A percentile compares a stretch with the other conserved stretches of the same genome.
Conservation (phyloP, 2,113 vertebrate species). For the Pygathrix nemaeus region DNA sequence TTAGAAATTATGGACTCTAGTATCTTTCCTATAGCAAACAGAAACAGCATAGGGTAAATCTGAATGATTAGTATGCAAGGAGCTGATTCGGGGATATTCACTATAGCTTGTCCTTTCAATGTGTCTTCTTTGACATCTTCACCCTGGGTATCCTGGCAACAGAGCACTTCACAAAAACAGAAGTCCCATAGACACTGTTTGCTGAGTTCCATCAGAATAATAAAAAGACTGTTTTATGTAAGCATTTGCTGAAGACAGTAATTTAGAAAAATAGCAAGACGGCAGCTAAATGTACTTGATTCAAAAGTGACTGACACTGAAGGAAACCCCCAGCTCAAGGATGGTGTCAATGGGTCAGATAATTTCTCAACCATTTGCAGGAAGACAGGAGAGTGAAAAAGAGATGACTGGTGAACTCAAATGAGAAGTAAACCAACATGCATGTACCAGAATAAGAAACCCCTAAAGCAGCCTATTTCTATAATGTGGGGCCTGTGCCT, state of each 20-base stretch:
- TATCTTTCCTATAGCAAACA: conserved; percentile 45
- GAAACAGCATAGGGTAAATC: conserved; percentile 46
- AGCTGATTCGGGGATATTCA: conserved; percentile 49
- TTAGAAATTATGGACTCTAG: conserved; percentile 24
- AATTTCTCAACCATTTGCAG: conserved; percentile 13
- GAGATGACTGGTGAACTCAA: background rate
- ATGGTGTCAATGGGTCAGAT: background rate
- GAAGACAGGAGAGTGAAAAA: background rate
- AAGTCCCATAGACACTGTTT: conserved; percentile 77
- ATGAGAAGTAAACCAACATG: background rate
- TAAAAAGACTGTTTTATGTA: conserved; percentile 75
- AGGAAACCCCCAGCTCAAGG: background rate
- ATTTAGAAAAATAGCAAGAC: conserved; percentile 71
- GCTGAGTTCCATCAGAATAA: conserved; percentile 80
- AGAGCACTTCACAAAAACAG: conserved; percentile 78
- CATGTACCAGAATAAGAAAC: background rate
- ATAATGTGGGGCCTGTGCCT: fast-evolving
- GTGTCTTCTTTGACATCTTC: conserved; percentile 81
- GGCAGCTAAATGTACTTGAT: conserved; percentile 51
- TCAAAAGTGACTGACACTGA: conserved; percentile 53
- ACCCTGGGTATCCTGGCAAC: conserved; percentile 82
- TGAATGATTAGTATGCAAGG: conserved; percentile 75
- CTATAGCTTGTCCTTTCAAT: conserved; percentile 77
- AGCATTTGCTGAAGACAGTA: conserved; percentile 64
- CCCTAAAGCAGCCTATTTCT: background rate